Evolutionary conservation across 2,113 vertebrate species (phyloP), one percentile per base, ranked within the genome.

Genomic region (Dipodomys ordii): DNA sequence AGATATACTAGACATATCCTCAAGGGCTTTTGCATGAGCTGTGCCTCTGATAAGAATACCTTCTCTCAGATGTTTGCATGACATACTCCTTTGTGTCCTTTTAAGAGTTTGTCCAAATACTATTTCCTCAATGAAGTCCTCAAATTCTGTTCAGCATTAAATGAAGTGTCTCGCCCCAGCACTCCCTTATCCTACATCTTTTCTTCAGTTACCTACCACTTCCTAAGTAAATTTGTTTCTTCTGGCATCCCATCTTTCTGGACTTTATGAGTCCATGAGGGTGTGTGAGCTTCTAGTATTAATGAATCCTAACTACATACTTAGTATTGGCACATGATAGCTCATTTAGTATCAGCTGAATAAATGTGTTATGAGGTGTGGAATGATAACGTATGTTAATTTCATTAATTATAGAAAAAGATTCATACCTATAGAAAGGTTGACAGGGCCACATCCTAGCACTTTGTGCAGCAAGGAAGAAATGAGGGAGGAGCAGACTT

Each of bases 341-440:
- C 32, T 94, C 44, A 73, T 6, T 79, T 91, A 80, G 23, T 76
- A 60, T 57, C 76, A 71, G 82, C 18, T 91, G 32, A 93, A 27
- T 87, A 73, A 57, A 87, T 82, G 2, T 81, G n/a, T 88, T 91
- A 85, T 57, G 46, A 81, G 68, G 83, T 72, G 15, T 57, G 15
- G 11, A 57, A 49, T 49, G 49, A 49, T 49, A 49, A 39, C 12
- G 49, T 49, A 49, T 49, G 49, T 44, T 12, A 88, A 16, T 19
- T 12, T 82, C 72, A 27, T 64, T 71, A 64, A 57, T 9, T 69
- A 49, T 60, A 84, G 53, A 79, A 77, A 83, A 88, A 30, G 39
- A 88, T 76, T 60, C 39, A 18, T 64, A 44, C 30, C 13, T 89
- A 16, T 12, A 22, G 30, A 68, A 68, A 39, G 69, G 8, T 44